Evolutionary conservation across 2,797 vertebrate species (phyloP).

Genomic region (Myoxocephalus aenaeus): DNA sequence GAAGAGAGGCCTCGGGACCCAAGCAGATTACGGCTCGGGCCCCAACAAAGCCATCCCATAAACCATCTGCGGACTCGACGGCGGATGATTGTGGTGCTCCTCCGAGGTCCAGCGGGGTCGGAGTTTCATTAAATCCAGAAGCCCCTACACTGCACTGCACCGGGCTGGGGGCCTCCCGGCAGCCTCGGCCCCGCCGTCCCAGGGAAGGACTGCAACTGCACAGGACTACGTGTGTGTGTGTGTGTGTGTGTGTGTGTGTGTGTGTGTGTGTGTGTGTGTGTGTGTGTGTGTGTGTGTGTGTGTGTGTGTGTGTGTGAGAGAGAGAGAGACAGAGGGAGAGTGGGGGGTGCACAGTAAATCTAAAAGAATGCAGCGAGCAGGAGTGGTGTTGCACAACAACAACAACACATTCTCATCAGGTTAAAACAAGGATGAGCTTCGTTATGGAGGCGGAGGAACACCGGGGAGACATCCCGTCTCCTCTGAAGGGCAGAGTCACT

Average conservation of each 20-base stretch:
- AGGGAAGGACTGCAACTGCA: slow-evolving; percentile 36
- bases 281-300: neutral
- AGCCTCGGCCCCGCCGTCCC: slow-evolving; percentile 18
- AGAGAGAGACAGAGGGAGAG: neutral
- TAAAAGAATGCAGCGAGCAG: slow-evolving; percentile 33
- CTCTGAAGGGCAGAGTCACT: neutral
- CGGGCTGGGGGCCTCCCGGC: slow-evolving; percentile 51
- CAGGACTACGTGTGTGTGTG: neutral
- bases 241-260: no score
- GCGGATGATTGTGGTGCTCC: slow-evolving; percentile 71
- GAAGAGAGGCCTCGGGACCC: slow-evolving; percentile 55
- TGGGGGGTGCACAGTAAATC: slow-evolving; percentile 57
- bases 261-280: no score
- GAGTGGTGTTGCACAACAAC: slow-evolving; percentile 36
- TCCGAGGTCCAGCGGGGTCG: slow-evolving; percentile 65
- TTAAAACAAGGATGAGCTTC: slow-evolving; percentile 23
- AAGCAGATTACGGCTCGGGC: slow-evolving; percentile 53
- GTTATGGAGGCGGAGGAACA: slow-evolving; percentile 16
- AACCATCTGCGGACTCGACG: slow-evolving; percentile 67
- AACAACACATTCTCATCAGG: slow-evolving; percentile 29
- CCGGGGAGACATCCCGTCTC: slow-evolving; percentile 22
- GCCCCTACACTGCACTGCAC: slow-evolving; percentile 22
- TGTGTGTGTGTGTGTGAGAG: slow-evolving; percentile 8
- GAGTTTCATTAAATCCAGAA: slow-evolving; percentile 77
- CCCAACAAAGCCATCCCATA: slow-evolving; percentile 70